Percentiles rank a stretch among this genome's conserved stretches.
These are phyloP conservation scores for Allobates femoralis DNA, from an alignment of 2,797 vertebrate genomes.

Conservation along the genomic window DNA sequence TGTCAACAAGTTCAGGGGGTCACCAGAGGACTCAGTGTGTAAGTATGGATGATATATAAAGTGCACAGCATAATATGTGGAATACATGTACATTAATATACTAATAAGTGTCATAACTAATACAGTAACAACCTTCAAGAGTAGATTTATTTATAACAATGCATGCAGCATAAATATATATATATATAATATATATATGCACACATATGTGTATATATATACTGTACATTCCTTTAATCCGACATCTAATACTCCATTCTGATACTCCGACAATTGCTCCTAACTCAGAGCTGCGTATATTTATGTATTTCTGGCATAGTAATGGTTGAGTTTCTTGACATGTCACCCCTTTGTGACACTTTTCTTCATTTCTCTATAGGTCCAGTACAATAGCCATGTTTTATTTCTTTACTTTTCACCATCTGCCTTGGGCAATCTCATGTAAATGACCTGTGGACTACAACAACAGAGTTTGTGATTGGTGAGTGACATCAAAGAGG, in stretches of 20 bases:
- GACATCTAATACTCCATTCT: background rate
- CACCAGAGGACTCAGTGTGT: background rate
- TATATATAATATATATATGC: no score
- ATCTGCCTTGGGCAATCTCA: slow-evolving; percentile 63
- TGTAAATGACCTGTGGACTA: slow-evolving; percentile 63
- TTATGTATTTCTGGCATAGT: background rate
- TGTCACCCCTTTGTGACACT: background rate
- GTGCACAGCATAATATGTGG: background rate
- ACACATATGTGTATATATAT: no score
- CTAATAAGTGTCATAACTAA: background rate
- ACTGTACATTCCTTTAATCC: background rate
- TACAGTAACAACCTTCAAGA: background rate
- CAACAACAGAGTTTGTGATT: slow-evolving; percentile 61
- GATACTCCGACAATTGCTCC: background rate
- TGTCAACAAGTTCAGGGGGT: slow-evolving; percentile 40
- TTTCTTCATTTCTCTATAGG: background rate
- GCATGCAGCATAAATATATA: no score
- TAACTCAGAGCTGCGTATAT: background rate
- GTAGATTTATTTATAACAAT: background rate
- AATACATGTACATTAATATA: no score
- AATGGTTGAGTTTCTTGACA: background rate
- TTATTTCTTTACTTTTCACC: slow-evolving; percentile 47
- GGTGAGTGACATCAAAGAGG: slow-evolving; percentile 61
- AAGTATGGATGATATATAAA: background rate
- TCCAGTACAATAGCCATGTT: slow-evolving; percentile 57